Evolutionary conservation across 2,888 invertebrate species (phyloP), one percentile per base, ranked within the genome.

Genomic region (Drosophila meridiana): DNA sequence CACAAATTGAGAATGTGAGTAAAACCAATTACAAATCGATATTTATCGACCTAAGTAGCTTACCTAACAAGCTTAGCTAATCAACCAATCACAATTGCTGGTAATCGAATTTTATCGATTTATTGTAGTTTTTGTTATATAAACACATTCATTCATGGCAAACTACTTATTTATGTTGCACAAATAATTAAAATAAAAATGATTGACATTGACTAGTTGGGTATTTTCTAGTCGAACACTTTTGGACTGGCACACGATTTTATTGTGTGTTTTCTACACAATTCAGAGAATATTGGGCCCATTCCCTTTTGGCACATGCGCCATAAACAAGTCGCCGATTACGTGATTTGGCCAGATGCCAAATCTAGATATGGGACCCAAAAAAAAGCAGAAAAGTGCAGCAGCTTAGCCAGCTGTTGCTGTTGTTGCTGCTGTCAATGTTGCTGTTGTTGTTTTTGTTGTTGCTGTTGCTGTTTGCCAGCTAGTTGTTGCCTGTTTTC

Each of bases 321-420:
- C 90, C 61, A 85, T 85, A 83, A 87, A 90, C 90, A 84, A 87
- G 85, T 84, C 63, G 71, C 64, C 78, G 90, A 89, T 87, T 90
- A 89, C 89, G 85, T 87, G 87, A 87, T 90, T 87, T 87, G 87
- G 87, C 90, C 85, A 76, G 70, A 87, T 89, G 84, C 90, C 84
- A 84, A 64, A 58, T 48, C 72, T 53, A 73, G 68, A 64, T 72
- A 81, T 67, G 57, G 53, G 20, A 11, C 28, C 47, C 52, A 20
- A n/a, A 50, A 50, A 32, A 50, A 32, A n/a, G 4, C 38, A 57
- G 45, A 61, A 38, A 59, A 57, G 50, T 78, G 65, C 70, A 53
- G 40, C 47, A 47, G 48, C 20, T 69, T 69, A 57, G 68, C 38
- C 50, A 34, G 43, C 20, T 14, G 45, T 48, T 59, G 53, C 36